Percentiles rank a stretch among this genome's conserved stretches.
Conservation (phyloP, 2,113 vertebrate species). For the Salvator merianae region DNA sequence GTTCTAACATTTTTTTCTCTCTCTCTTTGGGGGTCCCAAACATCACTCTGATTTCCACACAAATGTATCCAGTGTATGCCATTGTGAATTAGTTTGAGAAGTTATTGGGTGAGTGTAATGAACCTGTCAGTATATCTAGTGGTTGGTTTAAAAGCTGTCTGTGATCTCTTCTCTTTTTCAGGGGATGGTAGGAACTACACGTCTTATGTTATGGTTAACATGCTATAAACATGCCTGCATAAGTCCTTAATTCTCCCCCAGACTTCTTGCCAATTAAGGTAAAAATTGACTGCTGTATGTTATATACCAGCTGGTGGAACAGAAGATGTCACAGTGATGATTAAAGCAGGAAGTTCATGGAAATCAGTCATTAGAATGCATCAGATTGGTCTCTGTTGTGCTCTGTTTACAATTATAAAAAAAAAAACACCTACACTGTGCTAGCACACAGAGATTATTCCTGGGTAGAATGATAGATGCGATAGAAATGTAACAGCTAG, state of each 20-base stretch:
- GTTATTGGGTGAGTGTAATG: too few relatives aligned
- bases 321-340: background rate
- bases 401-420: background rate
- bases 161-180: background rate
- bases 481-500: background rate
- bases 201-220: background rate
- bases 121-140: background rate
- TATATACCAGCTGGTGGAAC: background rate
- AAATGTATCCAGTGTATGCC: too few relatives aligned
- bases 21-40: too few relatives aligned
- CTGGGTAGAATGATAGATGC: conserved; percentile 9
- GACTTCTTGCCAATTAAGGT: background rate
- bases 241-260: conserved; percentile 2
- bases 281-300: conserved; percentile 1
- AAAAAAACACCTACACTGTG: background rate
- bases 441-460: background rate
- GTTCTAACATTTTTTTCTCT: too few relatives aligned
- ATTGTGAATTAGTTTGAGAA: too few relatives aligned
- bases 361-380: background rate
- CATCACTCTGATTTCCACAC: too few relatives aligned
- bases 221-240: background rate
- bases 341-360: background rate
- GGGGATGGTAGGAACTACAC: background rate
- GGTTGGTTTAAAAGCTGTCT: background rate
- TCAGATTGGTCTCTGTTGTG: conserved; percentile 13